phyloP scores from a whole-genome alignment of 2,888 invertebrate genomes.

The Campoplex capitator region DNA sequence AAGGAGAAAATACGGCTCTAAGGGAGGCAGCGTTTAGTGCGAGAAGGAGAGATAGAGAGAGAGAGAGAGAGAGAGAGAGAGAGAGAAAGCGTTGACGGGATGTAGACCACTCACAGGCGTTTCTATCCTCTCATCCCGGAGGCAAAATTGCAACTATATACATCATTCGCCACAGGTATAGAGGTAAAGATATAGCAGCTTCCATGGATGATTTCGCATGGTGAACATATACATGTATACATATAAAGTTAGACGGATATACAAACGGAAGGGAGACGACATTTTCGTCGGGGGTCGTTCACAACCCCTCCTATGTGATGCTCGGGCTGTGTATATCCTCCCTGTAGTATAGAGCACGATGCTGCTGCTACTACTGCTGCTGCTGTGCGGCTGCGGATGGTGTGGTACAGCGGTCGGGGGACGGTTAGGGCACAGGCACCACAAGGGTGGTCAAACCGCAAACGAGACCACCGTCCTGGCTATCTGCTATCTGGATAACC shows the following conservation, averaged over 20 bases:
- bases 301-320: slow-evolving; percentile 35
- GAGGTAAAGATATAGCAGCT: slow-evolving; percentile 16
- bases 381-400: slow-evolving; percentile 81
- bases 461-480: slow-evolving; percentile 85
- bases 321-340: slow-evolving; percentile 43
- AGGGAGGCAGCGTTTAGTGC: slow-evolving; percentile 60
- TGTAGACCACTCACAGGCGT: slow-evolving; percentile 28
- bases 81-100: slow-evolving; percentile 27
- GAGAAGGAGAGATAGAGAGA: slow-evolving; percentile 16
- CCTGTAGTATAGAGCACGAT: slow-evolving; percentile 73
- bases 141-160: slow-evolving; percentile 42
- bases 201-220: slow-evolving; percentile 30
- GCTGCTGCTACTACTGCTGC: slow-evolving; percentile 67
- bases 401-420: slow-evolving; percentile 83
- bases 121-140: slow-evolving; percentile 14
- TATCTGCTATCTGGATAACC: slow-evolving; percentile 85
- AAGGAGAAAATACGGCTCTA: slow-evolving; percentile 65
- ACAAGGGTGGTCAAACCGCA: slow-evolving; percentile 84
- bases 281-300: slow-evolving; percentile 80
- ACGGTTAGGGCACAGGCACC: slow-evolving; percentile 82
- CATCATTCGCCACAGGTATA: slow-evolving; percentile 4
- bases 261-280: slow-evolving; percentile 77
- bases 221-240: slow-evolving; percentile 29
- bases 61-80: background rate
- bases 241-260: slow-evolving; percentile 59